Evolutionary conservation across 1,140 invertebrate species (phyloP), one percentile per base, ranked within the genome.

Genomic region (Trissolcus basalis): DNA sequence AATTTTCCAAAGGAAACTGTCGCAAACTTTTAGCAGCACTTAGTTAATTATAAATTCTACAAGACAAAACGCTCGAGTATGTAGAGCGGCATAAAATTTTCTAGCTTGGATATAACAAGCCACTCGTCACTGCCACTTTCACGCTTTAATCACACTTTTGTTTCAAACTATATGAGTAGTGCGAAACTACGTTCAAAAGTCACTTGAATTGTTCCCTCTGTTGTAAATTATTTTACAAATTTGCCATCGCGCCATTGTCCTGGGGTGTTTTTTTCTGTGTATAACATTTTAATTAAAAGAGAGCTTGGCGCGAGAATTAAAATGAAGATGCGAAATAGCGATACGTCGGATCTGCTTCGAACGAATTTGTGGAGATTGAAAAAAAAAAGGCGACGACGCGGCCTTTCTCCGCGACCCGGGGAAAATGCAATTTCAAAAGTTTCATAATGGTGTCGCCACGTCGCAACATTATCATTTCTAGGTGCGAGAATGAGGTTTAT

Each of bases 401-500:
- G 35, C 15, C 16, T 15, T 16, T 15, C 7, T 47, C 39, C 49
- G 48, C 50, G 55, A 32, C 44, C 50, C 14, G 43, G n/a, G 54
- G 55, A 65, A 73, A 73, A 67, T 63, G 61, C 51, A 67, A 74
- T 74, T 74, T 74, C 48, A 45, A 50, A 74, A 74, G 41, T 74
- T 74, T 67, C 60, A 60, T 72, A 75, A 75, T 64, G 71, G 58
- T 54, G 72, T 59, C 64, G 70, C 50, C 63, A 61, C 70, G 72
- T 76, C 61, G 56, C 67, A 61, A 77, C 61, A 71, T 67, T 71
- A 67, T 71, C 74, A 71, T 71, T 77, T 51, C 58, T 67, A 76
- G 60, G 73, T 58, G 73, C 65, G 72, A 69, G 58, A 76, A 76
- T 60, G 72, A 76, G 60, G 65, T 77, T 77, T 77, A 77, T 77